A percentile compares a stretch with the other conserved stretches of the same genome.
These are phyloP conservation scores for Liopterus haemorrhoidalis DNA, from an alignment of 2,888 invertebrate species.

Conservation along the genomic window DNA sequence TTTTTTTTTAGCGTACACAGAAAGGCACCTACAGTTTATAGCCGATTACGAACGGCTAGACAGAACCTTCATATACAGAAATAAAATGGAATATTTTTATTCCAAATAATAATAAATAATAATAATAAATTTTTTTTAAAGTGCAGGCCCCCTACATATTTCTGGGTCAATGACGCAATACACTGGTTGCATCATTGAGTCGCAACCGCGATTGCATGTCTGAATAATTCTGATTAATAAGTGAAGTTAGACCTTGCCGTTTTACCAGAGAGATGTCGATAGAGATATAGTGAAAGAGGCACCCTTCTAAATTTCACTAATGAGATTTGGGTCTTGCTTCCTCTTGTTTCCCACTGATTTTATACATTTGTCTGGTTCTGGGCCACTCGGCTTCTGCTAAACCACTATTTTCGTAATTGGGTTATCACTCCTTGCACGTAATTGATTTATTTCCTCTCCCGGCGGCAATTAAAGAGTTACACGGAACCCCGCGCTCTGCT, in stretches of 20 bases:
- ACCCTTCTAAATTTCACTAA: constrained; percentile 31
- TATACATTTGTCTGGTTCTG: constrained; percentile 32
- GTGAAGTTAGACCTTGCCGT: constrained; percentile 1
- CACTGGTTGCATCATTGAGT: no score
- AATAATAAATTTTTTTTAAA: no score
- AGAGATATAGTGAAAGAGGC: no score
- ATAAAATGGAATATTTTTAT: no score
- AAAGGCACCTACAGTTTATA: no score
- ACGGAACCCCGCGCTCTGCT: no score
- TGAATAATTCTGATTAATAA: constrained; percentile 24
- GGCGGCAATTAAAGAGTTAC: constrained; percentile 34
- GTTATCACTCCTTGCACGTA: constrained; percentile 41
- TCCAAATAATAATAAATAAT: no score
- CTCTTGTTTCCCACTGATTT: constrained; percentile 31
- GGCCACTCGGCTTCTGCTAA: constrained; percentile 18
- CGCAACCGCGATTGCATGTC: constrained; percentile 11
- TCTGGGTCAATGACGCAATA: no score
- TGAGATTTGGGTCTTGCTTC: constrained; percentile 29
- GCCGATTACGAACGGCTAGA: no score
- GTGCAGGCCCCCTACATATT: no score
- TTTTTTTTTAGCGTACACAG: no score
- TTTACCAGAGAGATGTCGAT: neutral
- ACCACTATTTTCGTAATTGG: constrained; percentile 35
- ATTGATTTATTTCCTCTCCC: constrained; percentile 40
- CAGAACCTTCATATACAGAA: no score